Percentiles rank a stretch among this genome's conserved stretches.
phyloP scores from a whole-genome alignment of 1,140 invertebrate species.

The Anastrepha ludens region DNA sequence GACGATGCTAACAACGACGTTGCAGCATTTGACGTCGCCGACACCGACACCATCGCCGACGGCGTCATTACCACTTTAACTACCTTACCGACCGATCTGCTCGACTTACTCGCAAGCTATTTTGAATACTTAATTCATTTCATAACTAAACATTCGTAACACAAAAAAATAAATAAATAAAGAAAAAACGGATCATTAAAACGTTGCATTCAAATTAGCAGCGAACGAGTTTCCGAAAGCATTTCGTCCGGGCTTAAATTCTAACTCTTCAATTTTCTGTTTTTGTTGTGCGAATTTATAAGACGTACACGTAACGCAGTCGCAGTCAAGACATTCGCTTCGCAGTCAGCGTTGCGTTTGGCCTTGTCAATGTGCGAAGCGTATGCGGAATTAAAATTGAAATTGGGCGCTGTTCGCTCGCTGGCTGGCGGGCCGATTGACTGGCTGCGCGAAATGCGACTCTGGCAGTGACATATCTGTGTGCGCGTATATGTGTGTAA shows the following conservation, averaged over 20 bases:
- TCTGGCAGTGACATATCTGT: neutral
- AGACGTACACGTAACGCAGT: neutral
- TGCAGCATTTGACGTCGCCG: no score
- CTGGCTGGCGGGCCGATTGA: neutral
- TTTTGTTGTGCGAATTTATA: neutral
- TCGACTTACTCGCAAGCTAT: neutral
- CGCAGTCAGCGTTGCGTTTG: slow-evolving; percentile 4
- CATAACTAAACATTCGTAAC: neutral
- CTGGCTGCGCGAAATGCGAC: slow-evolving; percentile 12
- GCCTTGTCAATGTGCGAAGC: slow-evolving; percentile 13
- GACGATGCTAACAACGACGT: no score
- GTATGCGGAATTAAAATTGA: slow-evolving; percentile 44
- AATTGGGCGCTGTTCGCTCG: slow-evolving; percentile 26
- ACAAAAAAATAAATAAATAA: neutral
- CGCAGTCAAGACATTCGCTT: no score
- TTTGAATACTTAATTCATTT: slow-evolving; percentile 23
- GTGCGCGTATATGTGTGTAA: no score
- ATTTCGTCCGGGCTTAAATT: neutral
- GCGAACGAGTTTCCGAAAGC: slow-evolving; percentile 32
- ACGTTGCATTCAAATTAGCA: slow-evolving; percentile 29
- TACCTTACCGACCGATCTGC: no score
- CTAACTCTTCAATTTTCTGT: neutral
- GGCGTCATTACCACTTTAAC: no score
- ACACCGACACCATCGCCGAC: no score
- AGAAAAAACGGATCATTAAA: neutral